A percentile compares a stretch with the other conserved stretches of the same genome.
Conservation (phyloP, 2,113 vertebrate genomes). For the Micronycteris hirsuta region DNA sequence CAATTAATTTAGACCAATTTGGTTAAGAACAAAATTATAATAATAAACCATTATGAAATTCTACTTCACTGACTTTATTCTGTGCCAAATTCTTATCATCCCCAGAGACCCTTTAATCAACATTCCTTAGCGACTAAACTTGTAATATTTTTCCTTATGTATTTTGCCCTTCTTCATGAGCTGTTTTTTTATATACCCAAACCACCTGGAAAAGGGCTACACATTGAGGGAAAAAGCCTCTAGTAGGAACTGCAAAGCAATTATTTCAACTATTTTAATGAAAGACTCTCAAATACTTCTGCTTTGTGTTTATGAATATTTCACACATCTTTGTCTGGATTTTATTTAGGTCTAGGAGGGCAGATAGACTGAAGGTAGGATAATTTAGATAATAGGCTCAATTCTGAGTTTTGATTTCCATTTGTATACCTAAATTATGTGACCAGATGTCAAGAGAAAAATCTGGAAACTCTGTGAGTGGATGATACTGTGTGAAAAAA, state of each 20-base stretch:
- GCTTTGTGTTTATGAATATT: background rate
- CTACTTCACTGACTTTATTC: background rate
- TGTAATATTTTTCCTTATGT: background rate
- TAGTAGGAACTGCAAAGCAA: background rate
- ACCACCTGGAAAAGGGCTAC: background rate
- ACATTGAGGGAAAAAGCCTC: background rate
- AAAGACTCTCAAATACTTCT: constrained; percentile 3
- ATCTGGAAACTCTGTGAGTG: background rate
- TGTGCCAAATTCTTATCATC: background rate
- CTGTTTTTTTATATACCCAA: background rate
- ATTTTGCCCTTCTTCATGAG: background rate
- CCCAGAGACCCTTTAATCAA: background rate
- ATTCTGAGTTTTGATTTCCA: constrained; percentile 39
- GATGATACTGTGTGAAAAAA: constrained; percentile 17
- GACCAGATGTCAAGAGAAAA: constrained; percentile 22
- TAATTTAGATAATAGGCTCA: constrained; percentile 11
- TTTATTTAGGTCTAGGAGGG: background rate
- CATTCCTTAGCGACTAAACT: background rate
- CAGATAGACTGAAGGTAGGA: background rate
- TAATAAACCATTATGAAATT: constrained; percentile 1
- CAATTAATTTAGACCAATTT: background rate
- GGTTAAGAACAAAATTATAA: background rate
- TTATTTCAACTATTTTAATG: background rate
- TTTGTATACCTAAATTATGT: constrained; percentile 37
- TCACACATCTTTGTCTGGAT: background rate